Base-by-base conservation (phyloP, 2,113 vertebrate genomes). In the Furnarius figulus region DNA sequence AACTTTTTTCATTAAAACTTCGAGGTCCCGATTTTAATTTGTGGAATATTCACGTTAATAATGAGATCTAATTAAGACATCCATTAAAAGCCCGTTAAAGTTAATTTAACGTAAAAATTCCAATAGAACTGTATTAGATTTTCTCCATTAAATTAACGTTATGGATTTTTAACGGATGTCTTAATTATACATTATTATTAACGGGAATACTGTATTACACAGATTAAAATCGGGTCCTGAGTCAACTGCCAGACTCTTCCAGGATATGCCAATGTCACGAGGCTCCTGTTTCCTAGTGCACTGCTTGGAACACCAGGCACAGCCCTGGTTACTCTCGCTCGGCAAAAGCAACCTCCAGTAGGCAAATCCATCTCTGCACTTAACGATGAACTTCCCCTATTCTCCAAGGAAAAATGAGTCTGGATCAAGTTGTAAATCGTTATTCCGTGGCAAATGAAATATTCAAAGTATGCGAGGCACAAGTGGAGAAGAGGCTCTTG, bases 21-120 rank as follows among this genome's bases (percentile, higher is more conserved):
- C 37, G 91, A 97, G 97, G 95, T 75, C 97, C 97, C 96, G 27
- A 66, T 98, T 98, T 98, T 98, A 98, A 98, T 98, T 98, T 98
- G 98, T 98, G 97, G 98, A 98, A 98, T 98, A 98, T 98, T 98
- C 98, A 97, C 96, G 98, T 98, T 98, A 98, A 98, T 98, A 98
- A 98, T 98, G 98, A 98, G 98, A 98, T 98, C 98, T 98, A 98
- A 98, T 98, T 98, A 98, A 98, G 98, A 98, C 98, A 98, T 98
- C 97, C 98, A 98, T 98, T 98, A 98, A 98, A 98, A 98, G 98
- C 98, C 98, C 98, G 98, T 98, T 98, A 98, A 98, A 98, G 98
- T 98, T 98, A 98, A 98, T 98, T 98, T 98, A 98, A 98, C 98
- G 98, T 98, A 98, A 98, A 98, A 98, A 98, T 98, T 98, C 98